These are phyloP conservation scores for Archilochus colubris DNA, from an alignment of 2,113 vertebrate genomes.

Conservation along the genomic window DNA sequence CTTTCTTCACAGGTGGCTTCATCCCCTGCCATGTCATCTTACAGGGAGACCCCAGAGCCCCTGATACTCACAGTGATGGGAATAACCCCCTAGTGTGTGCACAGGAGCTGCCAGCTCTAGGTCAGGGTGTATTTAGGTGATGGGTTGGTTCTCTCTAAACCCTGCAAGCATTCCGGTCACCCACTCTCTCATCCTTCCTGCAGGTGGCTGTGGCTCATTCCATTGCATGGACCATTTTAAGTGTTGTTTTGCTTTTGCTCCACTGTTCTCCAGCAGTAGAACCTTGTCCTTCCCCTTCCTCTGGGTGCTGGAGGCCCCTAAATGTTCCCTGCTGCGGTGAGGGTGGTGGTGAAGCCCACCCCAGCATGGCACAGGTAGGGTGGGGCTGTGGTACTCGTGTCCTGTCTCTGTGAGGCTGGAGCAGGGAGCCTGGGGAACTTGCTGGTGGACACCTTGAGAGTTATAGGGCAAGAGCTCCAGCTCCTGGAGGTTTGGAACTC, in stretches of 20 bases:
- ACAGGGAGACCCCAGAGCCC: background rate
- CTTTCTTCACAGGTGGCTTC: background rate
- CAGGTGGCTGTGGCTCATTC: background rate
- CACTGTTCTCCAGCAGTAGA: background rate
- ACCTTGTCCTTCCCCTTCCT: background rate
- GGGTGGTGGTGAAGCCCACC: background rate
- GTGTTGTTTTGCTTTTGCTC: background rate
- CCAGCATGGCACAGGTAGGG: background rate
- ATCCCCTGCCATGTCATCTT: too few relatives aligned
- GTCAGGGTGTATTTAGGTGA: background rate
- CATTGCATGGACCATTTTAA: accelerated
- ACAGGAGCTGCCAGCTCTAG: background rate
- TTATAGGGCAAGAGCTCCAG: background rate
- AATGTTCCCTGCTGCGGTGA: background rate
- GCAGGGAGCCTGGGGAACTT: background rate
- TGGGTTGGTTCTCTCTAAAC: background rate
- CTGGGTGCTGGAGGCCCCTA: background rate
- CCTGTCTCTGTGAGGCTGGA: accelerated
- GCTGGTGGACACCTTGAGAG: background rate
- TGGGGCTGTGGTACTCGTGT: background rate
- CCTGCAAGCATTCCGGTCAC: background rate
- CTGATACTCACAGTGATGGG: background rate
- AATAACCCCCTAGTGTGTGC: background rate
- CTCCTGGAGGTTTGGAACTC: background rate
- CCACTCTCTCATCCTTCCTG: background rate